Evolutionary conservation across 2,888 invertebrate species (phyloP), one percentile per base, ranked within the genome.

Genomic region (Plutella xylostella): DNA sequence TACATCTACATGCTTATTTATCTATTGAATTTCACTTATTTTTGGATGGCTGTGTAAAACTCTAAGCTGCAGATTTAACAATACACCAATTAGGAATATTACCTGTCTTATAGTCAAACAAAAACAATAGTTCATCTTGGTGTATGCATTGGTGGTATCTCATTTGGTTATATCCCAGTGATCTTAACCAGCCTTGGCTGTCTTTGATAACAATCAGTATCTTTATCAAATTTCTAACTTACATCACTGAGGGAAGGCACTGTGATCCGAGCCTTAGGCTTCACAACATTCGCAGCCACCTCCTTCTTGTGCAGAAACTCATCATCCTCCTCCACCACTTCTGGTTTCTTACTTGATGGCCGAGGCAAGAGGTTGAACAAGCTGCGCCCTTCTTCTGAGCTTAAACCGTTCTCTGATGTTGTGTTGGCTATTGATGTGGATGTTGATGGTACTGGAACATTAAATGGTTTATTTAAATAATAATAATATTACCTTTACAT

Each of bases 241-340:
- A 88, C 89, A 65, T 90, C 88, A 54, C 83, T 86, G 4, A 92
- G 70, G 1, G 90, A 89, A 1, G 92, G 92, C 42, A 92, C 86
- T 34, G 85, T 85, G 51, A 92, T 92, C 67, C 87, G 88, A 1
- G 89, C 88, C 45, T 87, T 80, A 51, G 76, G 80, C 68, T 70
- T 84, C 50, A 72, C 63, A 44, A 58, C 37, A 47, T 58, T 65
- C 4, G 51, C 45, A 1, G 67, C 60, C 9, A 61, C 63, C 50
- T 83, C 87, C 53, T 87, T 89, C 57, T 89, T 89, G 48, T 85
- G 83, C 12, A 89, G 58, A 55, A 88, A 86, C 51, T 89, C 88
- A 63, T 90, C 89, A 54, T 90, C 88, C 50, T 85, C 88, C 55
- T 90, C 89, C 47, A 77, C 60, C 1, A 79, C 51, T 5, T 51